phyloP scores from a whole-genome alignment of 2,797 vertebrate species.

The Valencia hispanica region DNA sequence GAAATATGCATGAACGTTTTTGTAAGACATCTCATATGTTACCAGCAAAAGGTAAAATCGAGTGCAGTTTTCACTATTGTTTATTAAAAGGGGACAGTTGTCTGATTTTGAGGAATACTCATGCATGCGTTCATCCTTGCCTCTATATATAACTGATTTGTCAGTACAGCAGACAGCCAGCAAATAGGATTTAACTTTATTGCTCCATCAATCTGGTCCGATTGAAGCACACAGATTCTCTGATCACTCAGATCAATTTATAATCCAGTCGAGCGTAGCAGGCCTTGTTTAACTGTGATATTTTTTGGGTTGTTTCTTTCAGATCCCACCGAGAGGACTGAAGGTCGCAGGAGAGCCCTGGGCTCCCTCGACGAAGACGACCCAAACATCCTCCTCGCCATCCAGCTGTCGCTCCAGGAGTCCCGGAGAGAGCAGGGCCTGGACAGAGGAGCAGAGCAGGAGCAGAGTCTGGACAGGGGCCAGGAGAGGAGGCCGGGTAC shows the following conservation, averaged over 20 bases:
- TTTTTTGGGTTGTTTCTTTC: slow-evolving; percentile 32
- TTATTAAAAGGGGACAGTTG: not conserved
- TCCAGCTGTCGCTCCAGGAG: slow-evolving; percentile 97
- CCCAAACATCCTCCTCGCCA: slow-evolving; percentile 96
- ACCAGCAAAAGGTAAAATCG: not conserved
- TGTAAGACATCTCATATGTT: not conserved
- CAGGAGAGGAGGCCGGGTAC: slow-evolving; percentile 62
- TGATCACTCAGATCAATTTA: slow-evolving; percentile 37
- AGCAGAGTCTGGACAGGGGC: slow-evolving; percentile 37
- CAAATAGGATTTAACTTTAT: slow-evolving; percentile 57
- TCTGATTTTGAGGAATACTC: not conserved
- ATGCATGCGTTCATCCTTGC: slow-evolving; percentile 22
- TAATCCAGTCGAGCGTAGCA: slow-evolving; percentile 12
- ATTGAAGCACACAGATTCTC: slow-evolving; percentile 15
- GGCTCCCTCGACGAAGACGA: slow-evolving; percentile 97
- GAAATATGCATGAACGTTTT: not conserved
- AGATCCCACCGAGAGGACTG: slow-evolving; percentile 74
- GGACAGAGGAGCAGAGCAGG: slow-evolving; percentile 60
- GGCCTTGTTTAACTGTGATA: not conserved
- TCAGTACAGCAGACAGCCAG: slow-evolving; percentile 37
- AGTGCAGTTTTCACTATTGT: not conserved
- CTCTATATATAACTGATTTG: slow-evolving; percentile 31
- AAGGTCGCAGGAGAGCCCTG: slow-evolving; percentile 69
- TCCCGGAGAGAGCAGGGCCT: slow-evolving; percentile 75
- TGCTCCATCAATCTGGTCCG: slow-evolving; percentile 44